A percentile compares a stretch with the other conserved stretches of the same genome.
Conservation (phyloP, 1,140 invertebrate genomes). For the Spodoptera frugiperda region DNA sequence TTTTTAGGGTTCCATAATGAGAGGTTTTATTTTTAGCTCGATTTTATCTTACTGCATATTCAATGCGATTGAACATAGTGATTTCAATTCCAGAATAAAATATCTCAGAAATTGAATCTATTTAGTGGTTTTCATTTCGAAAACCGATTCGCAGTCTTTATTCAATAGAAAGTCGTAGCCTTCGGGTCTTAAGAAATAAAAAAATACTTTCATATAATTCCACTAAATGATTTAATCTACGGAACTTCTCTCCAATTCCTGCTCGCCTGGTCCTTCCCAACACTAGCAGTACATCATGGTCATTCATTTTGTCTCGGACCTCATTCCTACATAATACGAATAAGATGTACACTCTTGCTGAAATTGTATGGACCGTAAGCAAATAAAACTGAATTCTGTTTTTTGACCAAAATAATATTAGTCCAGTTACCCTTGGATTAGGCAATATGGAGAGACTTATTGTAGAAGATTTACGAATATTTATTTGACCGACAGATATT, state of each 20-base stretch:
- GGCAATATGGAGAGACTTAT: neutral
- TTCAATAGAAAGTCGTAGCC: too few relatives aligned
- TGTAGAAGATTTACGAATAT: constrained; percentile 13
- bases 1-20: constrained; percentile 27
- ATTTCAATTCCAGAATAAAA: too few relatives aligned
- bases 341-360: constrained; percentile 26
- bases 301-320: constrained; percentile 35
- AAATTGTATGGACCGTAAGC: constrained; percentile 26
- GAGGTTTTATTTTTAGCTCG: neutral
- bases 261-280: neutral
- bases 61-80: too few relatives aligned
- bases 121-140: too few relatives aligned
- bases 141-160: too few relatives aligned
- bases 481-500: too few relatives aligned
- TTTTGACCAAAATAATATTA: constrained; percentile 23
- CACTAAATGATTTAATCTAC: neutral
- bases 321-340: constrained; percentile 35
- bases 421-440: constrained; percentile 27
- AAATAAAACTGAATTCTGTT: constrained; percentile 34
- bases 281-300: constrained; percentile 29
- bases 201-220: too few relatives aligned
- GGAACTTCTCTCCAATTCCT: neutral
- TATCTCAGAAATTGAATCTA: too few relatives aligned
- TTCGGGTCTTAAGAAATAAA: too few relatives aligned
- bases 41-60: too few relatives aligned